A percentile compares a stretch with the other conserved stretches of the same genome.
phyloP scores from a whole-genome alignment of 2,888 invertebrate species.

The Catonia carolina region DNA sequence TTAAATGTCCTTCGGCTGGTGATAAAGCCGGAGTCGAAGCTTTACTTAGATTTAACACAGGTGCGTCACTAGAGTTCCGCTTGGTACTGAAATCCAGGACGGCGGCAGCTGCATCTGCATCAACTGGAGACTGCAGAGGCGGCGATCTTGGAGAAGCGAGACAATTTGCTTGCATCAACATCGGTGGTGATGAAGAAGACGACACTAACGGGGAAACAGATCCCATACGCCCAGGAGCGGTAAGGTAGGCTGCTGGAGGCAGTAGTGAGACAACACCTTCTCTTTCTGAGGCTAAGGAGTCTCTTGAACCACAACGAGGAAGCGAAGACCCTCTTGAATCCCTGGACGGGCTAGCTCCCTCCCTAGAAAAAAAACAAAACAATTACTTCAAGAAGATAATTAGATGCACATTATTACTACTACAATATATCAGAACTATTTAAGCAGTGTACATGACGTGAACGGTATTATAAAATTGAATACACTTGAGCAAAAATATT shows the following conservation, averaged over 20 bases:
- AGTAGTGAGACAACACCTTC: conserved; percentile 43
- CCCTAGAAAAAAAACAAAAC: conserved; percentile 52
- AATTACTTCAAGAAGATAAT: neutral
- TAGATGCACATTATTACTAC: no score
- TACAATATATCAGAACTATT: no score
- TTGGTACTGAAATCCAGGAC: conserved; percentile 79
- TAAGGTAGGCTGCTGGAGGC: conserved; percentile 45
- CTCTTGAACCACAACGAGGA: conserved; percentile 68
- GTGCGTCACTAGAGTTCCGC: conserved; percentile 45
- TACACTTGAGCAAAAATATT: no score
- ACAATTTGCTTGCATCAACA: conserved; percentile 28
- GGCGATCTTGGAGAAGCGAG: conserved; percentile 46
- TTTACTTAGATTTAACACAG: conserved; percentile 66
- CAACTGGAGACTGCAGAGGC: conserved; percentile 50
- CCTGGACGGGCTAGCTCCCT: conserved; percentile 66
- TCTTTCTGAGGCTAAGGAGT: conserved; percentile 66
- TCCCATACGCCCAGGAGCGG: conserved; percentile 58
- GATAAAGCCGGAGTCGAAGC: conserved; percentile 36
- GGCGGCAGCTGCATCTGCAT: conserved; percentile 50
- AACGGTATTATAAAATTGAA: no score
- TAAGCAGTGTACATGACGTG: no score
- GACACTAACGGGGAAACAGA: conserved; percentile 62
- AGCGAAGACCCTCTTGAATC: conserved; percentile 62
- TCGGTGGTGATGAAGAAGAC: conserved; percentile 59
- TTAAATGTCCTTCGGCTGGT: conserved; percentile 49